Evolutionary conservation across 2,113 vertebrate species (phyloP).

Genomic region (Mobula birostris): DNA sequence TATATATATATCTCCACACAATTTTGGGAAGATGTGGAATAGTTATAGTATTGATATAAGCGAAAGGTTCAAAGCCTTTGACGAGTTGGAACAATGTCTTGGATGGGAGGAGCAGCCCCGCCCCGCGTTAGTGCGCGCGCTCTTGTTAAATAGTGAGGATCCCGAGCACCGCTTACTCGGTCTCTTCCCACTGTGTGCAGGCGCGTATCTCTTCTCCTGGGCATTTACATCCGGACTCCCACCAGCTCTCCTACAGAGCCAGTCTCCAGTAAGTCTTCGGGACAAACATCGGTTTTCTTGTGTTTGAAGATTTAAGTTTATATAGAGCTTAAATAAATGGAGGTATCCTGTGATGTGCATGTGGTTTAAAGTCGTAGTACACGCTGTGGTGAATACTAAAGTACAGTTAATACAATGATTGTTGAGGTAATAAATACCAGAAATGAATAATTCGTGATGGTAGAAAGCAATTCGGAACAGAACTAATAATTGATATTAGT

Average conservation of each 20-base stretch:
- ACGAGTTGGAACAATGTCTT: too few species aligned
- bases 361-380: neutral
- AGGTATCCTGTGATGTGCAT: neutral
- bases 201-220: neutral
- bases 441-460: neutral
- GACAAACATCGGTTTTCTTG: neutral
- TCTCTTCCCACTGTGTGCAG: neutral
- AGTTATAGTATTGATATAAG: neutral
- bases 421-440: neutral
- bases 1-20: neutral
- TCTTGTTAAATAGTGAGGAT: neutral
- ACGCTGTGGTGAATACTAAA: neutral
- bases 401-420: neutral
- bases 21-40: neutral
- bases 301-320: neutral
- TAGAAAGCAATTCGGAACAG: neutral
- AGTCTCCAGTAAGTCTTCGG: constrained; percentile 20
- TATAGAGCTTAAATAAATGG: neutral
- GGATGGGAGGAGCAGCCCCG: neutral
- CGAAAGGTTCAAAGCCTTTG: neutral
- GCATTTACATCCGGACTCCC: neutral
- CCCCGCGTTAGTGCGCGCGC: neutral
- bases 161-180: neutral
- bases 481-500: neutral
- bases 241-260: neutral